Evolutionary conservation across 2,113 vertebrate genomes (phyloP).

Genomic region (Charadrius vociferus): DNA sequence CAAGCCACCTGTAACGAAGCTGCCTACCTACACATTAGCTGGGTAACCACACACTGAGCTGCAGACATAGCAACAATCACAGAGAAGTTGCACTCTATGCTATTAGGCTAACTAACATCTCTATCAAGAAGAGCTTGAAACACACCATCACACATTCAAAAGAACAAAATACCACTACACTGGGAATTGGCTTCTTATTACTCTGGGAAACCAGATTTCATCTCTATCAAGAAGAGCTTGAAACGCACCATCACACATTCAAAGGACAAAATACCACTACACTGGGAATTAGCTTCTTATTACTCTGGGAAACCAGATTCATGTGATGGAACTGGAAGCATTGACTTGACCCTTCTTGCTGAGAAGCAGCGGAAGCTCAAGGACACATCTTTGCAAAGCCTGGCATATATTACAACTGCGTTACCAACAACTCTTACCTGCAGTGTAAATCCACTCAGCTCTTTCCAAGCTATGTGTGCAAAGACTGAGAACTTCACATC

Average conservation of each 20-base stretch:
- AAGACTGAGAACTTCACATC: neutral
- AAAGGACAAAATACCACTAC: neutral
- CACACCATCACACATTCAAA: neutral
- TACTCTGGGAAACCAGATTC: neutral
- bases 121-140: neutral
- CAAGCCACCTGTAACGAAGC: neutral
- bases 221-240: neutral
- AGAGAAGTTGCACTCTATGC: neutral
- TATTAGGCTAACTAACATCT: neutral
- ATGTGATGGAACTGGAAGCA: neutral
- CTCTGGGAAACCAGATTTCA: neutral
- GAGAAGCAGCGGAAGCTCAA: neutral
- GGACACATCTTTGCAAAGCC: neutral
- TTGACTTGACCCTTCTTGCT: neutral
- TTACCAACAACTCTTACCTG: neutral
- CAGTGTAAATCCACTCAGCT: neutral
- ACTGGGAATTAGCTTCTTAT: neutral
- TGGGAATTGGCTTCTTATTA: neutral
- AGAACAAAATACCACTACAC: neutral
- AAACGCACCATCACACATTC: neutral
- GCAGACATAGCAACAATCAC: neutral
- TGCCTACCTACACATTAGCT: neutral
- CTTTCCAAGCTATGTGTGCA: neutral
- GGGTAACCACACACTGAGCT: neutral
- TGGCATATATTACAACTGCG: neutral